A percentile compares a stretch with the other conserved stretches of the same genome.
Evolutionary conservation across 1,140 invertebrate genomes (phyloP).

Genomic region (Rhizoglyphus robini): DNA sequence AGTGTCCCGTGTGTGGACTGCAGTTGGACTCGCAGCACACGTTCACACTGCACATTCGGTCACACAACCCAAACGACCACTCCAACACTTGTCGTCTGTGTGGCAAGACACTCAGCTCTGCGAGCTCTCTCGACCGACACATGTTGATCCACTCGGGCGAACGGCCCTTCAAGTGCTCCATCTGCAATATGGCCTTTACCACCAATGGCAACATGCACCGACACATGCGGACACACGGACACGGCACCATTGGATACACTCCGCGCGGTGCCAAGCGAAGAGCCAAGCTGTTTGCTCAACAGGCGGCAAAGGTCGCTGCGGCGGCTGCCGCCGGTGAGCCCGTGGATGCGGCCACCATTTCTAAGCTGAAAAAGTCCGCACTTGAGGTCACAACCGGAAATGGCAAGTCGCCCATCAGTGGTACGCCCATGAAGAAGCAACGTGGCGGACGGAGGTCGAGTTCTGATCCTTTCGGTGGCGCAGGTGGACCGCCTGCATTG

Average conservation of each 20-base stretch:
- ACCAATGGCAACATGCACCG: conserved; percentile 78
- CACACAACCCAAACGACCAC: conserved; percentile 42
- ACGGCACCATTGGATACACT: conserved; percentile 6
- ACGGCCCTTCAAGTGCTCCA: conserved; percentile 57
- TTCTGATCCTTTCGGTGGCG: not conserved
- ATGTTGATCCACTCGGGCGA: conserved; percentile 58
- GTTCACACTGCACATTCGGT: conserved; percentile 52
- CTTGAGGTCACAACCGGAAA: conserved; percentile 1
- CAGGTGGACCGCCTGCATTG: not conserved
- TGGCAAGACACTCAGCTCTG: conserved; percentile 49
- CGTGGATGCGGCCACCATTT: not conserved
- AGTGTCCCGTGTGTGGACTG: conserved; percentile 48
- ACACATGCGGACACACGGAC: conserved; percentile 56
- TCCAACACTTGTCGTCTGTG: conserved; percentile 40
- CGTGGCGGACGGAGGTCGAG: not conserved
- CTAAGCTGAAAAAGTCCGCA: conserved; percentile 3
- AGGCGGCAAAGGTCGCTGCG: not conserved
- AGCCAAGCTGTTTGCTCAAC: not conserved
- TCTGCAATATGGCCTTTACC: conserved; percentile 64
- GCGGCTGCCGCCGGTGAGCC: not conserved
- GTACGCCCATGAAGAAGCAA: conserved; percentile 8
- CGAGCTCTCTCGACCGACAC: conserved; percentile 59
- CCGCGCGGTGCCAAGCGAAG: not conserved
- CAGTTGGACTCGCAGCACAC: conserved; percentile 46
- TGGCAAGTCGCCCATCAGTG: conserved; percentile 1